A percentile compares a stretch with the other conserved stretches of the same genome.
These are phyloP conservation scores for Edolisoma coerulescens DNA, from an alignment of 2,113 vertebrate genomes.

Conservation along the genomic window DNA sequence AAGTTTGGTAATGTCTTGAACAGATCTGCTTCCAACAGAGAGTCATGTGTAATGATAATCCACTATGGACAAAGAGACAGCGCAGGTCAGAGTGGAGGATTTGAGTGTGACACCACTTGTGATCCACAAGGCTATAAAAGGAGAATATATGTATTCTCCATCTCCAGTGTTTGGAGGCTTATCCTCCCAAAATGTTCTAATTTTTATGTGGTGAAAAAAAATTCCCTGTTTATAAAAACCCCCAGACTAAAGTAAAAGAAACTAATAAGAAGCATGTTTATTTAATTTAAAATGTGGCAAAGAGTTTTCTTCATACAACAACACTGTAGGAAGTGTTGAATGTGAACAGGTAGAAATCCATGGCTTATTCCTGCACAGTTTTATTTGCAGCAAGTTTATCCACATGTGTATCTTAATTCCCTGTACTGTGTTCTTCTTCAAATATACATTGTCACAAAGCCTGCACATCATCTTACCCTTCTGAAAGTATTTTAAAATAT, in stretches of 20 bases:
- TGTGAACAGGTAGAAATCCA: neutral
- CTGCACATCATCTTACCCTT: neutral
- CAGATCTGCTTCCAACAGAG: neutral
- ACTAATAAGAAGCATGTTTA: neutral
- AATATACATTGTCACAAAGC: neutral
- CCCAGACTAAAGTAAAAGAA: neutral
- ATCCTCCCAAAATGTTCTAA: neutral
- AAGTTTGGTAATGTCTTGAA: neutral
- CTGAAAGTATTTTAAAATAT: neutral
- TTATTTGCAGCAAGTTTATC: neutral
- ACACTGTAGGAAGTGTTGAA: neutral
- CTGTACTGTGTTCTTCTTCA: neutral
- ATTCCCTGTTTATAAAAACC: neutral
- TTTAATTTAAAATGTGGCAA: neutral
- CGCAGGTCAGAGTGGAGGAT: neutral
- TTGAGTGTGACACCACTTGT: neutral
- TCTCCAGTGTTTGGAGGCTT: neutral
- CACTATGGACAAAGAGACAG: neutral
- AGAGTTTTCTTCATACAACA: neutral
- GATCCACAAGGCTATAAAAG: neutral
- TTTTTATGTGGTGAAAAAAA: neutral
- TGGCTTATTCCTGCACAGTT: neutral
- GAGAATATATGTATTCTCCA: neutral
- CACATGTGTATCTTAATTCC: neutral
- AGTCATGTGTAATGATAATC: neutral